A percentile compares a stretch with the other conserved stretches of the same genome.
phyloP scores from a whole-genome alignment of 2,888 invertebrate genomes.

The Calameuta filiformis region DNA sequence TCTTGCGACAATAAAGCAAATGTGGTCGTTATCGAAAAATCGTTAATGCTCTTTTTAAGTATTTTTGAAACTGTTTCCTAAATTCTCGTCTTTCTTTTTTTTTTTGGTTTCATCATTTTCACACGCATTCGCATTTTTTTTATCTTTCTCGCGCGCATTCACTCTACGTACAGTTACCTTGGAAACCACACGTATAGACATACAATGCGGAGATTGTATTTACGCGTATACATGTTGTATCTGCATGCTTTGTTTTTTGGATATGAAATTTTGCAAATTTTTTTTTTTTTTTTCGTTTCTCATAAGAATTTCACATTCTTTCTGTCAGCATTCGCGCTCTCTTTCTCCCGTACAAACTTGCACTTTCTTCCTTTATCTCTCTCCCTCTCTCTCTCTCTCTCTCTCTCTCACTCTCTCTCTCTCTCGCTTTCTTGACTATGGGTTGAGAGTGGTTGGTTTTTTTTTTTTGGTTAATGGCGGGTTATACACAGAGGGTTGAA shows the following conservation, averaged over 20 bases:
- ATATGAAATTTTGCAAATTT: constrained; percentile 26
- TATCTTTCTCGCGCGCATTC: too few species aligned
- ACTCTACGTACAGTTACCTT: too few species aligned
- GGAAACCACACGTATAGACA: too few species aligned
- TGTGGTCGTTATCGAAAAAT: not conserved
- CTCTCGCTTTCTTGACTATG: constrained; percentile 38
- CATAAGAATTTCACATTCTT: not conserved
- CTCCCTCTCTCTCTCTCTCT: constrained; percentile 21
- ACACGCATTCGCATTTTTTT: not conserved
- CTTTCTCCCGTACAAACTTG: constrained; percentile 23
- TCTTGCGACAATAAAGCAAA: not conserved
- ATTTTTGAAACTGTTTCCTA: not conserved
- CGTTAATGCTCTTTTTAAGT: not conserved
- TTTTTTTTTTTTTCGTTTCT: constrained; percentile 20
- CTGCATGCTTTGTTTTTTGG: too few species aligned
- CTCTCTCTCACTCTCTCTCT: constrained; percentile 9
- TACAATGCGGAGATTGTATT: too few species aligned
- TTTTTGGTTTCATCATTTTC: not conserved
- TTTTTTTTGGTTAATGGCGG: constrained; percentile 48
- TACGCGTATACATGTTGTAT: too few species aligned
- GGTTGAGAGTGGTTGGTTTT: constrained; percentile 43
- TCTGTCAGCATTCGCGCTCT: not conserved
- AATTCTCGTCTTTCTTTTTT: not conserved
- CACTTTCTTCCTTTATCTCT: constrained; percentile 12
- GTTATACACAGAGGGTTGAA: constrained; percentile 85